Conservation (phyloP, 37 sponge, comb jelly and placozoan species). For the Geodia barretti region DNA sequence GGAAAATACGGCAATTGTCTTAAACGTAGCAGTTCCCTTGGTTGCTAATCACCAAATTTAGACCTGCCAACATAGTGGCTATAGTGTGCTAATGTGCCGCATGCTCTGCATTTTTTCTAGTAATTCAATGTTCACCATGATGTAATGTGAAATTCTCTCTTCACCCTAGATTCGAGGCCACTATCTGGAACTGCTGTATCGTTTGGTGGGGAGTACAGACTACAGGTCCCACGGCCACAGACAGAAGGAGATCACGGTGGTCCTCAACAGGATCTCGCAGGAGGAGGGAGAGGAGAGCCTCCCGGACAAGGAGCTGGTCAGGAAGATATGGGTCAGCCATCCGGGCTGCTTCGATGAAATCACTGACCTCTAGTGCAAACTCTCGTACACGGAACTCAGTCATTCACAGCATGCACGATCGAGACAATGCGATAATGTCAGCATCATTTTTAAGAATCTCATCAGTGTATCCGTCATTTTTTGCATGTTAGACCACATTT, state of each 20-base stretch:
- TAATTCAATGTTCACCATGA: background rate
- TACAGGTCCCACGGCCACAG: constrained; percentile 67
- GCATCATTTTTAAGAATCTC: too few species aligned
- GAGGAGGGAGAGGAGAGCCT: constrained; percentile 47
- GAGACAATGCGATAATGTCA: too few species aligned
- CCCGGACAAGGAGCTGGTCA: constrained; percentile 52
- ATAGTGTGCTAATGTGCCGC: too few species aligned
- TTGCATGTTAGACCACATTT: too few species aligned
- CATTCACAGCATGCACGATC: too few species aligned
- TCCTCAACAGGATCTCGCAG: constrained; percentile 55
- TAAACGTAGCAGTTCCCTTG: too few species aligned
- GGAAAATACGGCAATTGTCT: too few species aligned
- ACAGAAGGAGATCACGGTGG: constrained; percentile 27
- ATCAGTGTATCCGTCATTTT: too few species aligned
- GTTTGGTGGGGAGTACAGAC: constrained; percentile 60
- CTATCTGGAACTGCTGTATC: constrained; percentile 68
- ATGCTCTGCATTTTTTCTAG: too few species aligned
- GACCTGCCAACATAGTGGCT: too few species aligned
- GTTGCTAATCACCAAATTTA: too few species aligned
- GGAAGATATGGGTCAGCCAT: constrained; percentile 45
- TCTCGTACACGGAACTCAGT: too few species aligned
- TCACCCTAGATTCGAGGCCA: constrained; percentile 53
- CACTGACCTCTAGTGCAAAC: constrained; percentile 10
- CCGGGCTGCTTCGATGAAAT: constrained; percentile 52
- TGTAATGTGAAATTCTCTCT: background rate